Evolutionary conservation across 2,888 invertebrate species (phyloP), one percentile per base, ranked within the genome.

Genomic region (Ecdyonurus torrentis): DNA sequence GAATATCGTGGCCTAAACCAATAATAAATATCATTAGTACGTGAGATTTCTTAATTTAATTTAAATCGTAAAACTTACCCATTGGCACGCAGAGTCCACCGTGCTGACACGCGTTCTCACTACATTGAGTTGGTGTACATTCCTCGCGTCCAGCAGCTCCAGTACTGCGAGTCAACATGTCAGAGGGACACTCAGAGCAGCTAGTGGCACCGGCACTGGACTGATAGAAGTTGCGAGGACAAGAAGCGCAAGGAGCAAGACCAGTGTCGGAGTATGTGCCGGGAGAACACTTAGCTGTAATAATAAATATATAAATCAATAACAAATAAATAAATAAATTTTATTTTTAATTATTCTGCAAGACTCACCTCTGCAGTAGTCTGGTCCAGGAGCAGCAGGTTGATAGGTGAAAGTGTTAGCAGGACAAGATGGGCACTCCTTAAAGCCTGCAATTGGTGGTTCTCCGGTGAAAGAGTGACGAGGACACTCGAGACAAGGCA

Each of bases 221-320:
- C 75, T 97, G 96, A 75, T 89, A 97, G 76, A 92, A 93, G 75
- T 97, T 90, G 69, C 83, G 80, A 0, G 97, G 96, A 70, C 97
- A 97, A 64, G 88, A 83, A 1, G 92, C 90, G 74, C 97, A 97
- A 1, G 96, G 94, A 10, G 95, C 90, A 25, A 97, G 76, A 18
- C 97, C 97, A 18, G 93, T 94, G 59, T 90, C 87, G 0, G 95
- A 95, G 72, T 95, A 97, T 67, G 85, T 85, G 64, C 97, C 97
- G 18, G 93, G 83, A 18, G 84, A 80, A 73, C 97, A 98, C 74
- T 93, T 94, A 52, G 89, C 83, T 76, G 67, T 22, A 69, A n/a
- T n/a, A n/a, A n/a, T n/a, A n/a, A n/a, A n/a, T n/a, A n/a, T n/a
- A n/a, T n/a, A n/a, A n/a, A n/a, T n/a, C n/a, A n/a, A n/a, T n/a